Conservation (phyloP, 2,113 vertebrate genomes). For the Semnornis frantzii region DNA sequence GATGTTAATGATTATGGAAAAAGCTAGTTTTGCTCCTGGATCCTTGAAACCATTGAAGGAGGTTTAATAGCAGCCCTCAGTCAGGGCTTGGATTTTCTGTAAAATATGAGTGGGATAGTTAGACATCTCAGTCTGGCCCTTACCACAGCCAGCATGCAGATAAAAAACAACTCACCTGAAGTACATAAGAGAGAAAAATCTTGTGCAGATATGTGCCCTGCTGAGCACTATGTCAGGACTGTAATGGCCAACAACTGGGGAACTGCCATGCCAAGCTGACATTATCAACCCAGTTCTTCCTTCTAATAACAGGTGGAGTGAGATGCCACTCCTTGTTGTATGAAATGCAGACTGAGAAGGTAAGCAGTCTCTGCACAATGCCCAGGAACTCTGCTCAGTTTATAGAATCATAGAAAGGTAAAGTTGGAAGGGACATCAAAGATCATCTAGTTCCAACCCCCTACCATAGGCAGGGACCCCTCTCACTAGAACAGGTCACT, state of each 20-base stretch:
- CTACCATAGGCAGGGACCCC: too few relatives aligned
- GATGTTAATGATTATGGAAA: background rate
- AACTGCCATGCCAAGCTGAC: background rate
- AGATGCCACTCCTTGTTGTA: background rate
- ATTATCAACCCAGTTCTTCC: background rate
- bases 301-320: background rate
- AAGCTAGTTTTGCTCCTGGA: background rate
- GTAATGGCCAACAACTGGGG: background rate
- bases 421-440: too few relatives aligned
- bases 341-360: background rate
- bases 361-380: background rate
- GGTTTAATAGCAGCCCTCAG: background rate
- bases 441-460: too few relatives aligned
- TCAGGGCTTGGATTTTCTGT: background rate
- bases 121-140: background rate
- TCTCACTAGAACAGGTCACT: too few relatives aligned
- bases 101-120: fast-evolving
- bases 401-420: background rate
- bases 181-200: background rate
- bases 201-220: background rate
- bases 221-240: background rate
- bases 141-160: fast-evolving
- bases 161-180: background rate
- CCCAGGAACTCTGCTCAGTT: background rate
- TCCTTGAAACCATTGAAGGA: background rate